phyloP scores from a whole-genome alignment of 1,140 invertebrate species.

The Drosophila auraria region DNA sequence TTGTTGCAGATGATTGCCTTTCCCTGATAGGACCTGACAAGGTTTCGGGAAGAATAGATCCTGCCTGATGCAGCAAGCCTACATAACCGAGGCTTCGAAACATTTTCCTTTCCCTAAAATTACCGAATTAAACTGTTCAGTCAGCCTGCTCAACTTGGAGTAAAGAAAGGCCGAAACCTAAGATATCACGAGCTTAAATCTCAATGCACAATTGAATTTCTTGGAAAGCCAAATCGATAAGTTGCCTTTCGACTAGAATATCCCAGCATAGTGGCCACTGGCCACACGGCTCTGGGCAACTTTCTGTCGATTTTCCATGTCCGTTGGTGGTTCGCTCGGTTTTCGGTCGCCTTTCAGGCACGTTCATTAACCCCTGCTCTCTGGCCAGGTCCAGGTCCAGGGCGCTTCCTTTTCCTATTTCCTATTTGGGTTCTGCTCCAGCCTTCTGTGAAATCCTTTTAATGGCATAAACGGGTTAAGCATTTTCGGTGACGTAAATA shows the following conservation, averaged over 20 bases:
- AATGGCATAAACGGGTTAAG: constrained; percentile 65
- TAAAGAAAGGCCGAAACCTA: background rate
- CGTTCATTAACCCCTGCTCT: constrained; percentile 54
- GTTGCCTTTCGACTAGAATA: background rate
- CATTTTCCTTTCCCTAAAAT: no score
- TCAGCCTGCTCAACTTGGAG: no score
- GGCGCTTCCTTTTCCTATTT: constrained; percentile 34
- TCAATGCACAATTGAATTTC: constrained; percentile 11
- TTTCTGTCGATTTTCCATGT: constrained; percentile 1
- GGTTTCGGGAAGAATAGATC: no score
- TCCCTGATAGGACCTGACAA: no score
- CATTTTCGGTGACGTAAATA: constrained; percentile 62
- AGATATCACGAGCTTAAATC: background rate
- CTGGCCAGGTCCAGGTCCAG: background rate
- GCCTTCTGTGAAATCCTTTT: constrained; percentile 60
- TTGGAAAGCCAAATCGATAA: constrained; percentile 1
- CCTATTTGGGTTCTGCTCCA: constrained; percentile 33
- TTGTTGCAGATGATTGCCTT: no score
- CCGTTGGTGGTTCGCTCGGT: constrained; percentile 1
- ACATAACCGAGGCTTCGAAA: no score
- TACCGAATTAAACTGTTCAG: no score
- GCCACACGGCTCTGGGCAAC: background rate
- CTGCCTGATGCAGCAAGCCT: no score
- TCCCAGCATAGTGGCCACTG: background rate
- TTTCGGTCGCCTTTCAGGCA: constrained; percentile 28